phyloP scores from a whole-genome alignment of 2,113 vertebrate genomes.

The Furnarius figulus region DNA sequence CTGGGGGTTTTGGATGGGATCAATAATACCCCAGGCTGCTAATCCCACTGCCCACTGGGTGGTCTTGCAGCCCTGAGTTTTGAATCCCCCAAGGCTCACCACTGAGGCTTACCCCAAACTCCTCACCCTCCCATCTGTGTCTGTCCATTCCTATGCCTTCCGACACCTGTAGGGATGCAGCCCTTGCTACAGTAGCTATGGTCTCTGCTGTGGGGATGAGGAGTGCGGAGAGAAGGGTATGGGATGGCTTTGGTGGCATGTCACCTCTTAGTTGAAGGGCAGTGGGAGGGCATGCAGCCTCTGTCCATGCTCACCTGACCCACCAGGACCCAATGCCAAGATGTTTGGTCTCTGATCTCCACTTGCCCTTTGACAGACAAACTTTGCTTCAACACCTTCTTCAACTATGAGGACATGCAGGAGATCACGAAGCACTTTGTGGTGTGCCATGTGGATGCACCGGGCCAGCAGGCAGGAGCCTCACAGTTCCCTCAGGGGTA shows the following conservation, averaged over 20 bases:
- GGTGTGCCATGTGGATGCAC: conserved; percentile 94
- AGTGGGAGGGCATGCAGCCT: neutral
- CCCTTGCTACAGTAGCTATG: neutral
- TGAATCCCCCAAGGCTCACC: neutral
- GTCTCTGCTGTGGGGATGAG: neutral
- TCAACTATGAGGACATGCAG: conserved; percentile 97
- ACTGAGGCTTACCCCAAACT: neutral
- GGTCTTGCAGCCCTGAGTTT: neutral
- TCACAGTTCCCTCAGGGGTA: conserved; percentile 95
- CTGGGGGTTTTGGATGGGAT: neutral
- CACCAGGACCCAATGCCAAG: accelerated
- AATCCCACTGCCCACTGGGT: neutral
- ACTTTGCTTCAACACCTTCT: conserved; percentile 95
- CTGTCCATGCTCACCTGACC: neutral
- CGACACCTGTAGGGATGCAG: neutral
- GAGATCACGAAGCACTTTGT: conserved; percentile 99
- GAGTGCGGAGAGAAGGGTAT: neutral
- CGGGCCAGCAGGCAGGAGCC: conserved; percentile 90
- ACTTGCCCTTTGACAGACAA: conserved; percentile 83
- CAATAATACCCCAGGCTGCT: neutral
- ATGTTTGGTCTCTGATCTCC: neutral
- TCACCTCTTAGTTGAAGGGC: neutral
- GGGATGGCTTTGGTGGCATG: neutral
- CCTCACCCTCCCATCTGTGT: neutral
- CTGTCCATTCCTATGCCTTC: neutral